Evolutionary conservation across 1,140 invertebrate genomes (phyloP), one percentile per base, ranked within the genome.

Genomic region (Pectinophora gossypiella): DNA sequence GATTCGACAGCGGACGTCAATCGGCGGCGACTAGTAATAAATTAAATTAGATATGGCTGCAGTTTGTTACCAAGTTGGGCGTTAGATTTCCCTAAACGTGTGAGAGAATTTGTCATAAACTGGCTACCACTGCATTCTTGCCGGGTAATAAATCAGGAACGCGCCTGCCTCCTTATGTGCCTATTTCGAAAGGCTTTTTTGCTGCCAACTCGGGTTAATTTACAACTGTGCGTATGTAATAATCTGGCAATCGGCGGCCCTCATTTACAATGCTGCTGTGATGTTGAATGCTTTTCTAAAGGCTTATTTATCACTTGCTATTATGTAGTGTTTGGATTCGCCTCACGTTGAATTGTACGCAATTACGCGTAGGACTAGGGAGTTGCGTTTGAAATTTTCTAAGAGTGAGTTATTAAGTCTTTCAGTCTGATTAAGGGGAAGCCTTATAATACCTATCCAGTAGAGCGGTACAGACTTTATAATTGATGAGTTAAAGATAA

Each of bases 21-120:
- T 54, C 43, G 47, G 23, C n/a, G 46, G 48, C 48, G 36, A 52
- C 53, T 56, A 23, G 57, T 43, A 57, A 61, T 66, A 66, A 56
- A 66, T 66, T 59, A 52, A 59, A 47, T 48, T 46, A 48, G 48
- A 19, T 12, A 42, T 44, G 10, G 36, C 36, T 15, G 19, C 13
- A 5, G 44, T 40, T 10, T 43, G 32, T 43, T 53, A 27, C 61
- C 57, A 47, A 49, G 47, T 32, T 47, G 23, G 51, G 52, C 22
- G 7, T 45, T 36, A 43, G 50, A 53, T 64, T 57, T 45, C 62
- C 58, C 46, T 54, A 61, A 58, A 53, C 38, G 58, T 56, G 49
- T 54, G 18, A 43, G 56, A 15, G 62, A 61, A 64, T 64, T 61
- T 58, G 59, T 64, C 54, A 56, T 56, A 63, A 56, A 59, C 27